Evolutionary conservation across 2,113 vertebrate species (phyloP).

Genomic region (Morphnarchus princeps): DNA sequence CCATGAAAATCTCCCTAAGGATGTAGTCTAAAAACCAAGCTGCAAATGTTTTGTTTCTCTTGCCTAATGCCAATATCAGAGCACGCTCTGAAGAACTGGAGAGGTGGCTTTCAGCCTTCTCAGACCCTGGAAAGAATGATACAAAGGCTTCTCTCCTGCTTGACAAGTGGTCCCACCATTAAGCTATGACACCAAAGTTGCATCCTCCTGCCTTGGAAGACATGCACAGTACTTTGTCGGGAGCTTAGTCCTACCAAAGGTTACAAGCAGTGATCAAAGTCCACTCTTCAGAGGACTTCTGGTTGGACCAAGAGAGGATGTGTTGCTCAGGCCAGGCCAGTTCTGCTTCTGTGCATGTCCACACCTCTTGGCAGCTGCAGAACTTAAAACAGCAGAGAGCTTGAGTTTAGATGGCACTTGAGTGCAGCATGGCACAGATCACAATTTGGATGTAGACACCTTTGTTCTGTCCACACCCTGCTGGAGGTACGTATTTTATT

Average conservation of each 20-base stretch:
- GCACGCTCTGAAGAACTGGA: not conserved
- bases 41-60: not conserved
- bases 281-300: not conserved
- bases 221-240: accelerated
- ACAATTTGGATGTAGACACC: accelerated
- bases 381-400: not conserved
- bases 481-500: accelerated
- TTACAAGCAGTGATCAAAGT: not conserved
- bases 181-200: not conserved
- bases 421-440: accelerated
- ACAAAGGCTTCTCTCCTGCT: not conserved
- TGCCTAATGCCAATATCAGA: not conserved
- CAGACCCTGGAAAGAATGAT: not conserved
- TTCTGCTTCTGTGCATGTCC: not conserved
- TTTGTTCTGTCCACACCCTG: not conserved
- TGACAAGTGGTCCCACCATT: not conserved
- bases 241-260: not conserved
- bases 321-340: not conserved
- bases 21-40: not conserved
- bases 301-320: not conserved
- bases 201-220: not conserved
- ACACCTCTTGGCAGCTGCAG: not conserved
- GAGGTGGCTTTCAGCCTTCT: not conserved
- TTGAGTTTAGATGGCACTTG: accelerated
- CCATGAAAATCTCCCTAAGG: not conserved